Conservation (phyloP, 2,797 vertebrate species). For the Micrastur ruficollis region DNA sequence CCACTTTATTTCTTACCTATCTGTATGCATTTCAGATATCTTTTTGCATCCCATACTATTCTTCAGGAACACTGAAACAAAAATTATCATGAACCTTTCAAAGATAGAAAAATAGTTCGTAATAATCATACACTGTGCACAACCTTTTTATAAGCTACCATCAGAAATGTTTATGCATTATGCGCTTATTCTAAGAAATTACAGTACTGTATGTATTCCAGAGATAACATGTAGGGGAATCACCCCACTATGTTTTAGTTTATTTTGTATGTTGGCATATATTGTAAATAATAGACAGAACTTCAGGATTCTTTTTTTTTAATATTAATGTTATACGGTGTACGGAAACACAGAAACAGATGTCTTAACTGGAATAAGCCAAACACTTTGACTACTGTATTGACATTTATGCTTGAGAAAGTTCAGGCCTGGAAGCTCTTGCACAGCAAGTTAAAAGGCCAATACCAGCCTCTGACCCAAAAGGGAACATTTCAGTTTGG, state of each 20-base stretch:
- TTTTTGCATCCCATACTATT: not conserved
- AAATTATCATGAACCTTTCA: not conserved
- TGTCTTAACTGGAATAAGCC: not conserved
- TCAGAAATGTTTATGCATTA: not conserved
- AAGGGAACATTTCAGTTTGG: conserved; percentile 49
- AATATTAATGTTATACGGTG: not conserved
- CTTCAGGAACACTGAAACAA: not conserved
- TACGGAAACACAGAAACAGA: not conserved
- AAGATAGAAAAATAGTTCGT: not conserved
- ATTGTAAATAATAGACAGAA: not conserved
- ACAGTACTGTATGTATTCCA: not conserved
- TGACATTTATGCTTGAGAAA: conserved; percentile 72
- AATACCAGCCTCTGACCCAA: conserved; percentile 58
- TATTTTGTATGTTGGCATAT: not conserved
- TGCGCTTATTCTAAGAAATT: not conserved
- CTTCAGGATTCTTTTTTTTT: not conserved
- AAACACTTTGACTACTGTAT: conserved; percentile 40
- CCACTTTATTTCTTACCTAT: not conserved
- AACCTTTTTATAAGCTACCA: not conserved
- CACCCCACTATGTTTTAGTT: not conserved
- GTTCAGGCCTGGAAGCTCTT: conserved; percentile 64
- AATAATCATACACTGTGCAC: not conserved
- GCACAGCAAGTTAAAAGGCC: conserved; percentile 54
- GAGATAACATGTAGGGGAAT: not conserved
- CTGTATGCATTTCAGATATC: not conserved